Base-by-base conservation (phyloP, 1,140 invertebrate species). In the Macrostomum lignano region DNA sequence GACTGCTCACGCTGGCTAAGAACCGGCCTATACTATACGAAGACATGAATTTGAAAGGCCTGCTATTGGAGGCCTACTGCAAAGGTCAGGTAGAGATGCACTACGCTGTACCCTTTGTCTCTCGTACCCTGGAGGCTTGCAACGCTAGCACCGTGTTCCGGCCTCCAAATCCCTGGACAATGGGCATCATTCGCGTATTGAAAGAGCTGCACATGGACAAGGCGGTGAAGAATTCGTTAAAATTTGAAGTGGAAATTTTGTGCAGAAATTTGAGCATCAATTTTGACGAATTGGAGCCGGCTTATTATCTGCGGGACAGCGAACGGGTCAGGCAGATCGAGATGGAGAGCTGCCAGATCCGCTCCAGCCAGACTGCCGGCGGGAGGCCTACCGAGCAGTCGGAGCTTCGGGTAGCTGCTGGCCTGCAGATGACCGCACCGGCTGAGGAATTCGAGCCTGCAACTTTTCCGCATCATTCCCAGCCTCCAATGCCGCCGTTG, bases 91-190 rank as follows among this genome's bases (percentile, higher is more conserved):
- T 93, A 50, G 86, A 98, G 53, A 60, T 98, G n/a, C 62, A 96
- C 0, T 98, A 93, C 58, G 82, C 96, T 3, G 81, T 98, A 9
- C 91, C 91, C 1, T 98, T 98, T 60, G 75, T 93, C 19, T 84
- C 86, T n/a, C 96, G 96, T 65, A 74, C 94, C n/a, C 58, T 96
- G 28, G 79, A 91, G 54, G 82, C 82, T 10, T 84, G 77, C 54
- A 68, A 73, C 11, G 91, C 93, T 59, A 86, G 81, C 49, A 69
- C 72, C 49, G 76, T 88, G 10, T 98, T 98, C 56, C 77, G 75
- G 48, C 78, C 84, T 14, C 79, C 79, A 2, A 93, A 91, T 63
- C 86, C 88, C 1, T 98, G 88, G 86, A 91, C 82, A 0, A 82
- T 91, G 70, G 73, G 70, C 7, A 73, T 96, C 11, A 78, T 98